Evolutionary conservation across 1,140 invertebrate genomes (phyloP), one percentile per base, ranked within the genome.

Genomic region (Microplitis demolitor): DNA sequence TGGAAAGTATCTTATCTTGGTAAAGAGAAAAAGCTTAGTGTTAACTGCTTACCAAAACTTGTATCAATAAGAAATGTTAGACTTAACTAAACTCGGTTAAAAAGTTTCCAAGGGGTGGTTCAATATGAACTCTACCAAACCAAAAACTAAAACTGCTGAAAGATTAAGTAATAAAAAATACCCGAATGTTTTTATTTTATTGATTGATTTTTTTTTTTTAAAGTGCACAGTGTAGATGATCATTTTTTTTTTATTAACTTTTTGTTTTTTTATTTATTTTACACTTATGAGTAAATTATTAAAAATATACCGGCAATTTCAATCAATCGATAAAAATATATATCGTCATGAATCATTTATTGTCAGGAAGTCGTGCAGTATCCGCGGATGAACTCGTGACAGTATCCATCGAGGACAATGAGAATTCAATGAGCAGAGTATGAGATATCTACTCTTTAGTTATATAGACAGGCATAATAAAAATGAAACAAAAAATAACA

Each of bases 81-180:
- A 66, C 39, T 13, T 50, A 39, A 24, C 63, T 66, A 14, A 66
- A 66, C 63, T 66, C 45, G 8, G 63, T 66, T 66, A 66, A 66
- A 66, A 66, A 66, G 37, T 66, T 66, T 66, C 37, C 63, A 8
- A 37, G 4, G 39, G 39, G 63, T 62, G 60, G 35, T 33, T 62
- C 35, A 14, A 39, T 62, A 62, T 62, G 5, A 62, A 66, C 37
- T 66, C 14, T 31, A 45, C 33, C 1, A 3, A 45, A 6, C 39
- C 16, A 50, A 35, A 63, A 39, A 66, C 24, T 24, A 50, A 66
- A 31, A 45, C 24, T 50, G 9, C 45, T 51, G 11, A 66, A 16
- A 39, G 24, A 45, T 66, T 51, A 50, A 66, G 14, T 50, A 50
- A 9, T 31, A 4, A 24, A 58, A 58, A n/a, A 58, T 9, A 24